These are phyloP conservation scores for Adoxophyes honmai DNA, from an alignment of 1,140 invertebrate genomes.

Conservation along the genomic window DNA sequence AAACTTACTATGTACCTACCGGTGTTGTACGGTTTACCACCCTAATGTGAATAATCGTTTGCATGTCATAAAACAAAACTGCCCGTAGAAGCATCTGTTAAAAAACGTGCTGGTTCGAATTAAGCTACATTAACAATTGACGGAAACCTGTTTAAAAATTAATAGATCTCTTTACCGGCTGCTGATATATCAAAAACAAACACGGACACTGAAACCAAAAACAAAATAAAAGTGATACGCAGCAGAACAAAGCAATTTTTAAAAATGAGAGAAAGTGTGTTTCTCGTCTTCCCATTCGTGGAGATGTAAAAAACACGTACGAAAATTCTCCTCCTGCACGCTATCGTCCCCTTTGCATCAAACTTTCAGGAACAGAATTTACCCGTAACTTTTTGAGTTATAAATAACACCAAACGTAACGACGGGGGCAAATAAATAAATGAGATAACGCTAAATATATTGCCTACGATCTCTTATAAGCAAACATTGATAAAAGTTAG, in stretches of 20 bases:
- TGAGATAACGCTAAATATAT: conserved; percentile 19
- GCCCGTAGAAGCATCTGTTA: too few species aligned
- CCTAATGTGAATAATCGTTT: too few species aligned
- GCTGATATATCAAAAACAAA: not conserved
- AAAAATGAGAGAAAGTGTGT: not conserved
- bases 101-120: too few species aligned
- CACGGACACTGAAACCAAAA: not conserved
- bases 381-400: conserved; percentile 20
- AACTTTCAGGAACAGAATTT: conserved; percentile 22
- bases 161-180: too few species aligned
- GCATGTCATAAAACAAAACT: too few species aligned
- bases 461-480: not conserved
- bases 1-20: too few species aligned
- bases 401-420: conserved; percentile 18
- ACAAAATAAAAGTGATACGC: conserved; percentile 3
- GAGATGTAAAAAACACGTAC: conserved; percentile 18
- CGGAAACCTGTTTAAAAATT: too few species aligned
- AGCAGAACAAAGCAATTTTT: not conserved
- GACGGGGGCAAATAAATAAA: conserved; percentile 16
- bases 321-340: conserved; percentile 19
- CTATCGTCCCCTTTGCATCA: conserved; percentile 16
- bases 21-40: too few species aligned
- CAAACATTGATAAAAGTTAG: conserved; percentile 12
- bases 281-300: not conserved
- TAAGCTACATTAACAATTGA: too few species aligned